These are phyloP conservation scores for Monoplex corrugatus DNA, from an alignment of 2,888 invertebrate species.

Conservation along the genomic window DNA sequence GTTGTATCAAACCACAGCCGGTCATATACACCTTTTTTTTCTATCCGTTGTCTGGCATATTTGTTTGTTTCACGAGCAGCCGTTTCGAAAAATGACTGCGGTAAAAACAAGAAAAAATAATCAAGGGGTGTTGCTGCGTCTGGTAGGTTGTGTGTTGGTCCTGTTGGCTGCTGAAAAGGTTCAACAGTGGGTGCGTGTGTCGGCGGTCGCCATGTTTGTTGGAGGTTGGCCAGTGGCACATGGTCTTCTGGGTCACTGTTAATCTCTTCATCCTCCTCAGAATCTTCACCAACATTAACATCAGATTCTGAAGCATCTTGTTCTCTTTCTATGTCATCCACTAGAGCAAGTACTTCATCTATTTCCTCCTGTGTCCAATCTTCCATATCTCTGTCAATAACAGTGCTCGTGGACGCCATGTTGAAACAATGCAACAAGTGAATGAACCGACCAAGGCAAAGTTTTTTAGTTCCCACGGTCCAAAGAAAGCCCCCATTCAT, in stretches of 20 bases:
- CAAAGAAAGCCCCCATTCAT: no score
- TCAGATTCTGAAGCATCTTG: no score
- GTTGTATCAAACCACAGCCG: neutral
- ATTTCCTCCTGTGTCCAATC: no score
- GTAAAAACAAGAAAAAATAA: neutral
- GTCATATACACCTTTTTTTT: neutral
- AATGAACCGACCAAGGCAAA: no score
- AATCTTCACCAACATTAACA: no score
- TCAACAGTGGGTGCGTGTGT: neutral
- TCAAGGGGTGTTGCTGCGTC: neutral
- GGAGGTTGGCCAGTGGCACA: neutral
- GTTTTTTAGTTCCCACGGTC: no score
- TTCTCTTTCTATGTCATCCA: no score
- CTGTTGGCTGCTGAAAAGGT: neutral
- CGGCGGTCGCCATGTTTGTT: neutral
- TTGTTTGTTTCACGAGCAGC: neutral
- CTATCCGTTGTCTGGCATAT: neutral
- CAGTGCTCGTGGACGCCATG: no score
- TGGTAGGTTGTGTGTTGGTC: neutral
- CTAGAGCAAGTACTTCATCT: no score
- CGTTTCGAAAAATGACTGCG: neutral
- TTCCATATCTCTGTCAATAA: no score
- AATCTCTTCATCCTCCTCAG: neutral
- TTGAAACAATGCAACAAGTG: no score
- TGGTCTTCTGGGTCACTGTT: slow-evolving; percentile 12